Base-by-base conservation (phyloP, 2,797 vertebrate genomes). In the Melopsittacus undulatus region DNA sequence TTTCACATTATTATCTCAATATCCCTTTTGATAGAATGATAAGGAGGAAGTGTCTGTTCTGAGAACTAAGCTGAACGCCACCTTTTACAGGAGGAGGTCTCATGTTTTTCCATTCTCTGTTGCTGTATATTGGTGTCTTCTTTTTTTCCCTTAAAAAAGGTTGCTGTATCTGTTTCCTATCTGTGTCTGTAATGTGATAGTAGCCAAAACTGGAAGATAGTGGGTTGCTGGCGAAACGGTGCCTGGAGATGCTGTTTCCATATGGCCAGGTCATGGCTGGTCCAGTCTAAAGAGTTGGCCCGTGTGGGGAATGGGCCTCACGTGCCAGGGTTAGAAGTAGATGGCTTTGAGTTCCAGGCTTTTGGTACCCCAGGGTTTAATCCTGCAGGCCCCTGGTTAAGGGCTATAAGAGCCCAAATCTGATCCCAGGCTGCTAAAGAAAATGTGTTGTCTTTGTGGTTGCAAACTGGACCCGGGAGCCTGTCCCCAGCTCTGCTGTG, bases 221-320 rank as follows among this genome's bases (percentile, higher is more conserved):
- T 5, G 62, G 56, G 85, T 14, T 61, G 84, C 8, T 19, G 75
- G 1, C 40, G 77, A 22, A 24, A 3, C 3, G 6, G 23, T n/a
- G 68, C 29, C 80, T 40, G 73, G 45, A 8, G 9, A 22, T 40
- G 0, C 22, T 40, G 1, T 36, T 78, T 6, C 2, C n/a, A 1
- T 2, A 7, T 3, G 59, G 51, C 89, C 75, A 14, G 7, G 52
- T 16, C 26, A 1, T 14, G 7, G n/a, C 56, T 59, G 56, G 15
- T 59, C n/a, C 40, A 36, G 42, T 52, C 59, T 15, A 22, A 42
- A 42, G 57, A 8, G 34, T 45, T 40, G 51, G 49, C 61, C 73
- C 3, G 0, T 0, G 5, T 38, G 40, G 89, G 56, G n/a, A n/a
- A 9, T 2, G 18, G 51, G 22, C 42, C 7, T 1, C 51, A 5